These are phyloP conservation scores for Marronus borbonicus DNA, from an alignment of 2,888 invertebrate genomes.

Conservation along the genomic window DNA sequence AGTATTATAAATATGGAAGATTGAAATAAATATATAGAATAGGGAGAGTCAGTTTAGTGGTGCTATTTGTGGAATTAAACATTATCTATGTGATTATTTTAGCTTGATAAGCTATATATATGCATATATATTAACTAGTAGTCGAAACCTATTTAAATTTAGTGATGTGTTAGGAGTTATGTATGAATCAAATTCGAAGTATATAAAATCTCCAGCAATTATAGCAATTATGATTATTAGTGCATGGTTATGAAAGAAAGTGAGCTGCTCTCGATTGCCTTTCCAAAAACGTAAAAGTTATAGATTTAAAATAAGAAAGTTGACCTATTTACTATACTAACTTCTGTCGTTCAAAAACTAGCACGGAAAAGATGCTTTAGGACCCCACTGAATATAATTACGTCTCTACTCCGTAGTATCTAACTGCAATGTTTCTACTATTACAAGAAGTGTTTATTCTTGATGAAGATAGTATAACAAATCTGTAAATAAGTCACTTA, in stretches of 20 bases:
- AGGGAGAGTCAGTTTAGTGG: too few species aligned
- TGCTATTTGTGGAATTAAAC: conserved; percentile 64
- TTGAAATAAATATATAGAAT: too few species aligned
- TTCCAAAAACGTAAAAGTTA: too few species aligned
- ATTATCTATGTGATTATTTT: conserved; percentile 76
- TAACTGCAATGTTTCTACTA: too few species aligned
- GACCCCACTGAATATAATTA: too few species aligned
- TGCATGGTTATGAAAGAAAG: conserved; percentile 77
- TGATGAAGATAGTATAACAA: too few species aligned
- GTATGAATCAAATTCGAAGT: conserved; percentile 77
- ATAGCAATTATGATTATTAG: conserved; percentile 74
- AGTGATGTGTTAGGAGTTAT: conserved; percentile 73
- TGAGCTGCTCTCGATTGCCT: conserved; percentile 73
- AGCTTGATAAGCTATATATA: conserved; percentile 77
- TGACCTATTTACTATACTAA: background rate
- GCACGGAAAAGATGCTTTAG: too few species aligned
- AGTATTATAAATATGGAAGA: too few species aligned
- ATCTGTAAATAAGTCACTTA: too few species aligned
- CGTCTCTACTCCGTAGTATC: too few species aligned
- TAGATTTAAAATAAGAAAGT: too few species aligned
- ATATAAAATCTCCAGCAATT: conserved; percentile 76
- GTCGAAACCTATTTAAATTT: conserved; percentile 71
- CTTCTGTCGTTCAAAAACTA: background rate
- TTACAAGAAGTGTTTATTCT: too few species aligned
- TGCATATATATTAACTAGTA: conserved; percentile 76